Evolutionary conservation across 2,888 invertebrate species (phyloP), one percentile per base, ranked within the genome.

Genomic region (Pollenia amentaria): DNA sequence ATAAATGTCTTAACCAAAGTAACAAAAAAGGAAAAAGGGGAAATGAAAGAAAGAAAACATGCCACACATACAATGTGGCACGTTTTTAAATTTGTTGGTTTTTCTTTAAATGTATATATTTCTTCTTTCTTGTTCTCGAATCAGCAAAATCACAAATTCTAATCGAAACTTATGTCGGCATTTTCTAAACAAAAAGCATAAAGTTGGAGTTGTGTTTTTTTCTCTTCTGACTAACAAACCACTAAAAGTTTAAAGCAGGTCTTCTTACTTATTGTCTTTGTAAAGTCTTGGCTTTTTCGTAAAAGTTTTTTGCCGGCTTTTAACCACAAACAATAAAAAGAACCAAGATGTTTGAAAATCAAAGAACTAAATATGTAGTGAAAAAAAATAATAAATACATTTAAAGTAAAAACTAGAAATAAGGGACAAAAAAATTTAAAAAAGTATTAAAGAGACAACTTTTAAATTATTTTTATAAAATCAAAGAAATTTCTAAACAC

Each of bases 91-190:
- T 70, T 72, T 69, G n/a, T 60, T 70, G 44, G 53, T 64, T 9
- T 18, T 48, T 9, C 40, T 29, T 6, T 29, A 29, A 29, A 51
- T 82, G 3, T 53, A 48, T n/a, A 44, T 29, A 42, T 29, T 51
- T 18, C 9, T 65, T 57, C n/a, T 75, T 51, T 62, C 9, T 44
- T 64, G 18, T 16, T 18, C 38, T 46, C 18, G 55, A 65, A 77
- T 44, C 65, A 38, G 53, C 29, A 67, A 82, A 70, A 70, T 77
- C 76, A 55, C 40, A 77, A 70, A 55, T 77, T 83, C 76, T 77
- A 83, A 83, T 77, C 83, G 76, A 77, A 70, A 55, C 62, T 76
- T 64, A 46, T 77, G 83, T 83, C 83, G 83, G 83, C 76, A 53
- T 83, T 83, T 77, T 83, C 62, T 70, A 40, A 70, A 38, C 62